Evolutionary conservation across 1,140 invertebrate genomes (phyloP), one percentile per base, ranked within the genome.

Genomic region (Zaprionus nigranus): DNA sequence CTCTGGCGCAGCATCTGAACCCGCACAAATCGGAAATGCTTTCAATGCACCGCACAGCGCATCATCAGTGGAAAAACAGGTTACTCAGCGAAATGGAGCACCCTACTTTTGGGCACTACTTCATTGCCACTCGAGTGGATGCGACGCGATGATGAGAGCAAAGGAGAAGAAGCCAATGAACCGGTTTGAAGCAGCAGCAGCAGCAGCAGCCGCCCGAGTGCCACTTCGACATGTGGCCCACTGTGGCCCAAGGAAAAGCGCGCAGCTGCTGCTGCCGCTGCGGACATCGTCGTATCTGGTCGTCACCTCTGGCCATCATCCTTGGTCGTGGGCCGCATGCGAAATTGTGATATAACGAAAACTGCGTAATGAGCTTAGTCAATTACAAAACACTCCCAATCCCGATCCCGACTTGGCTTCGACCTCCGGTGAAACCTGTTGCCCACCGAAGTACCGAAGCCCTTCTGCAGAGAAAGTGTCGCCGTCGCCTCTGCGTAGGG

Each of bases 51-150:
- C 64, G 28, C 46, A 43, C 20, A 34, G 15, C 43, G 43, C 30
- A 20, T 36, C 22, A 34, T 46, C 20, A 28, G 49, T 61, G 11
- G 24, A 7, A 66, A 87, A 88, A 90, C 85, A 88, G 84, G 84
- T 90, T 90, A 79, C 34, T 56, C 81, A 71, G 71, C 66, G 81
- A 88, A 90, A 88, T 88, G 84, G 84, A 88, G 78, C 81, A 88
- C 85, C 84, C 85, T 88, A 90, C 85, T 81, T 90, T 79, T 71
- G 15, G 67, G 62, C 30, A 34, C 9, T 7, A 34, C 81, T 81
- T 90, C 83, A 87, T 80, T 86, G 83, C 83, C 79, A 87, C 79
- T 76, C 75, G 22, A 88, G 67, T 74, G 77, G 80, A 20, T 49
- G 46, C 46, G 72, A 78, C 73, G 68, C 80, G 77, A 83, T 62